phyloP scores from a whole-genome alignment of 2,797 vertebrate genomes.

The Pseudocheirus occidentalis region DNA sequence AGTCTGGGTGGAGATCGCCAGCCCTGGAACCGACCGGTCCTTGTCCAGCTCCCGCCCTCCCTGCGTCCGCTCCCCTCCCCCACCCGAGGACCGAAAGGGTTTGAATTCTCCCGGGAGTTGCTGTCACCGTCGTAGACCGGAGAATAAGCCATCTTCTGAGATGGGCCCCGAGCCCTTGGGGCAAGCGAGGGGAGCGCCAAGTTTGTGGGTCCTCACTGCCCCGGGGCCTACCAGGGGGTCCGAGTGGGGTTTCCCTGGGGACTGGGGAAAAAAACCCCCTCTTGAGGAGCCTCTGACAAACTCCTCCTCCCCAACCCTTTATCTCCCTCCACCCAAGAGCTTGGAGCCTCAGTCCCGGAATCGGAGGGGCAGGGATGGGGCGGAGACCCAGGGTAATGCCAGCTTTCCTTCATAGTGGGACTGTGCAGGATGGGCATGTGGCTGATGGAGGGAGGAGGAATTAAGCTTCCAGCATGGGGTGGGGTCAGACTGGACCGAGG shows the following conservation, averaged over 20 bases:
- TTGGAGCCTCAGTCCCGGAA: constrained; percentile 4
- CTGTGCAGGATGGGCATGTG: constrained; percentile 54
- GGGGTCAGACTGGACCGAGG: not conserved
- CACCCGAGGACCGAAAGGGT: constrained; percentile 20
- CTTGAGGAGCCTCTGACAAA: not conserved
- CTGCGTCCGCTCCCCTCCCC: constrained; percentile 64
- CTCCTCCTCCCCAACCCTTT: not conserved
- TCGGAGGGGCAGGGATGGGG: not conserved
- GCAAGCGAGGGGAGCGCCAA: not conserved
- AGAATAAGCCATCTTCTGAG: not conserved
- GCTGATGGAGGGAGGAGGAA: constrained; percentile 2
- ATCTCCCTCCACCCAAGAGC: not conserved
- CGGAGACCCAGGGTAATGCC: not conserved
- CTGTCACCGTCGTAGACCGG: constrained; percentile 47
- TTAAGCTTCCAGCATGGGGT: constrained; percentile 41
- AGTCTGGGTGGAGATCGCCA: constrained; percentile 15
- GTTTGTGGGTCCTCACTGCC: not conserved
- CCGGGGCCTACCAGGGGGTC: not conserved
- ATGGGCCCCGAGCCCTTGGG: not conserved
- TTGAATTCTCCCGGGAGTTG: constrained; percentile 72
- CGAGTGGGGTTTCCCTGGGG: not conserved
- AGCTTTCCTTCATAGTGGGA: constrained; percentile 12
- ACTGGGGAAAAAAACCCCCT: not conserved
- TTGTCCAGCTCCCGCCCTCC: constrained; percentile 1
- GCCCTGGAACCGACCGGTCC: not conserved